Conservation (phyloP, 2,113 vertebrate genomes). For the Halcyon senegalensis region DNA sequence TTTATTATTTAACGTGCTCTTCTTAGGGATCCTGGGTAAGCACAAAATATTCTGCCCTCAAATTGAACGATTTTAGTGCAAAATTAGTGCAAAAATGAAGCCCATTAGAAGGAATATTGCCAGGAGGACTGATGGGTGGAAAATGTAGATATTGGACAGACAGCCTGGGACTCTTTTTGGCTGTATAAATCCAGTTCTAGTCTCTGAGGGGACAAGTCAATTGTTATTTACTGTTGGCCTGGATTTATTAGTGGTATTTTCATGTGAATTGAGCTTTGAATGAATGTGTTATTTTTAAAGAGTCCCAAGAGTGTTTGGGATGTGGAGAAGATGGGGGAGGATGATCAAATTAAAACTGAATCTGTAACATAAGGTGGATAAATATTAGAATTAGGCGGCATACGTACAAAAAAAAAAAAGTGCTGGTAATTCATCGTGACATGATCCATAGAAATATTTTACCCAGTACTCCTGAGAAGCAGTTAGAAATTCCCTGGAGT, state of each 20-base stretch:
- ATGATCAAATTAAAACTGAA: not conserved
- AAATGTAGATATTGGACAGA: not conserved
- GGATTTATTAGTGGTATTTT: not conserved
- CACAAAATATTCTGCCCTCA: not conserved
- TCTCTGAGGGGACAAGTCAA: not conserved
- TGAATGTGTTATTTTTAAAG: not conserved
- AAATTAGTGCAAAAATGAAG: not conserved
- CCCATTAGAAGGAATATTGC: not conserved
- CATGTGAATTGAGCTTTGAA: not conserved
- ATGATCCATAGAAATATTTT: not conserved
- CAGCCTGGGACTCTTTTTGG: not conserved
- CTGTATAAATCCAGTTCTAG: not conserved
- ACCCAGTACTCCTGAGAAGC: not conserved
- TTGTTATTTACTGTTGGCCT: not conserved
- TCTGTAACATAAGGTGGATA: not conserved
- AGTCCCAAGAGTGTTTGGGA: not conserved
- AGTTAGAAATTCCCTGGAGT: not conserved
- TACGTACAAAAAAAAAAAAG: not conserved
- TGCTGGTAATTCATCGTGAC: not conserved
- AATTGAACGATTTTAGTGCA: not conserved
- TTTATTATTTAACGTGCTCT: not conserved
- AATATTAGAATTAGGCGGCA: not conserved
- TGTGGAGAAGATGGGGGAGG: not conserved
- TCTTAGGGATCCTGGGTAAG: not conserved
- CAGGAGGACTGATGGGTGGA: not conserved